Evolutionary conservation across 2,797 vertebrate species (phyloP).

Genomic region (Craterocephalus amniculus): DNA sequence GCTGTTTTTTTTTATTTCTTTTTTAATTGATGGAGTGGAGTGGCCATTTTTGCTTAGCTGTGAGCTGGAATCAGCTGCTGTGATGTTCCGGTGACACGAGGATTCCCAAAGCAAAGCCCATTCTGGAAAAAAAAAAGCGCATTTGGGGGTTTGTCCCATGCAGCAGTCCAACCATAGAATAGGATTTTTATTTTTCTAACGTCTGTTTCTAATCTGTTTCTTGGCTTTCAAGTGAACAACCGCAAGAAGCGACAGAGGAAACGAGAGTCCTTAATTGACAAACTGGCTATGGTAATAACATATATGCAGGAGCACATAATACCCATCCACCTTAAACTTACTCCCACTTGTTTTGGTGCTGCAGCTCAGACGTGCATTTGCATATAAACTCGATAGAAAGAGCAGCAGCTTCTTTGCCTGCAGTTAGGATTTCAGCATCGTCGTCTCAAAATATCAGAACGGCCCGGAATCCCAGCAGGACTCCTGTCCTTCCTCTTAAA

Average conservation of each 20-base stretch:
- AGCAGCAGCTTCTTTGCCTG: slow-evolving; percentile 4
- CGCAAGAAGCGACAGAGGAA: slow-evolving; percentile 27
- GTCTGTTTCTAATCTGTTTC: slow-evolving; percentile 10
- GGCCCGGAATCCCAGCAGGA: too few species aligned
- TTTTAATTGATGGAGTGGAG: slow-evolving; percentile 34
- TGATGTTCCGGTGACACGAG: slow-evolving; percentile 9
- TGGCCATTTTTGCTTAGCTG: slow-evolving; percentile 61
- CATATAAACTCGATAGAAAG: slow-evolving; percentile 37
- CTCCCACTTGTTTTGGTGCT: slow-evolving; percentile 35
- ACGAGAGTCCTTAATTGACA: slow-evolving; percentile 40
- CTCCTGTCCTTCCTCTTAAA: not conserved
- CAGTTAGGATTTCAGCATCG: slow-evolving; percentile 22
- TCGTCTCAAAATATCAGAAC: slow-evolving; percentile 21
- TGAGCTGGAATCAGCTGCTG: slow-evolving; percentile 23
- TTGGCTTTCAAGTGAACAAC: slow-evolving; percentile 36
- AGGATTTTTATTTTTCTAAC: not conserved
- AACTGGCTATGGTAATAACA: slow-evolving; percentile 32
- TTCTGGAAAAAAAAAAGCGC: not conserved
- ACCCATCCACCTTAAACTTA: slow-evolving; percentile 25
- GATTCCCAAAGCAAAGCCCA: slow-evolving; percentile 32
- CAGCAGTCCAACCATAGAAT: not conserved
- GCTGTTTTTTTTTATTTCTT: not conserved
- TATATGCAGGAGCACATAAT: slow-evolving; percentile 29
- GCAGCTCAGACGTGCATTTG: slow-evolving; percentile 32
- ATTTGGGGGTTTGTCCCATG: slow-evolving; percentile 7